Conservation (phyloP, 37 sponge, comb jelly and placozoan genomes). For the Tethya wilhelma region DNA sequence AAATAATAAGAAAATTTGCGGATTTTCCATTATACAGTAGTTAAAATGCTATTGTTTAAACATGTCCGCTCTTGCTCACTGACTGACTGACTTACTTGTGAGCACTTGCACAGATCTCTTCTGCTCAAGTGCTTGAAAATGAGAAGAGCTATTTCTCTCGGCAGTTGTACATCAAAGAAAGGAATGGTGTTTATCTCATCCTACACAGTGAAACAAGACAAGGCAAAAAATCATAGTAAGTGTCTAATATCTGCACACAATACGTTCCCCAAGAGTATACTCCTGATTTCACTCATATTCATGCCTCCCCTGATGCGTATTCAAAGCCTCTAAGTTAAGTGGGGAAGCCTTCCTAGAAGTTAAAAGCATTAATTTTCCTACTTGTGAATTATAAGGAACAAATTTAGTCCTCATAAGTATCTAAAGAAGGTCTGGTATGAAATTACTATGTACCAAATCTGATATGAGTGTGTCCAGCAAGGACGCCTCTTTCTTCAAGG, state of each 20-base stretch:
- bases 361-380: too few species aligned
- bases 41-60: too few species aligned
- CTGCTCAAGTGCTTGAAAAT: constrained; percentile 62
- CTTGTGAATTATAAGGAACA: too few species aligned
- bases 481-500: constrained; percentile 14
- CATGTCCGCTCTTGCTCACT: background rate
- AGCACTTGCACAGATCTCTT: constrained; percentile 67
- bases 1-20: too few species aligned
- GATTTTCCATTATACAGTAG: too few species aligned
- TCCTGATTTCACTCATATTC: too few species aligned
- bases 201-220: constrained; percentile 32
- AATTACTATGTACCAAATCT: constrained; percentile 60
- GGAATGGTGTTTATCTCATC: constrained; percentile 80
- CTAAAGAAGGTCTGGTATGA: background rate
- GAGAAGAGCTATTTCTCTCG: constrained; percentile 65
- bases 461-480: constrained; percentile 64
- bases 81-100: constrained; percentile 30
- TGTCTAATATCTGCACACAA: background rate
- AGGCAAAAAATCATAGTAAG: constrained; percentile 1
- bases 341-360: too few species aligned
- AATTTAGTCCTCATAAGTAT: background rate
- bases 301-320: too few species aligned
- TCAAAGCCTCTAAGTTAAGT: too few species aligned
- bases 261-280: too few species aligned
- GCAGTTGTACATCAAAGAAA: constrained; percentile 81